These are phyloP conservation scores for Xiphydria camelus DNA, from an alignment of 2,888 invertebrate species.

Conservation along the genomic window DNA sequence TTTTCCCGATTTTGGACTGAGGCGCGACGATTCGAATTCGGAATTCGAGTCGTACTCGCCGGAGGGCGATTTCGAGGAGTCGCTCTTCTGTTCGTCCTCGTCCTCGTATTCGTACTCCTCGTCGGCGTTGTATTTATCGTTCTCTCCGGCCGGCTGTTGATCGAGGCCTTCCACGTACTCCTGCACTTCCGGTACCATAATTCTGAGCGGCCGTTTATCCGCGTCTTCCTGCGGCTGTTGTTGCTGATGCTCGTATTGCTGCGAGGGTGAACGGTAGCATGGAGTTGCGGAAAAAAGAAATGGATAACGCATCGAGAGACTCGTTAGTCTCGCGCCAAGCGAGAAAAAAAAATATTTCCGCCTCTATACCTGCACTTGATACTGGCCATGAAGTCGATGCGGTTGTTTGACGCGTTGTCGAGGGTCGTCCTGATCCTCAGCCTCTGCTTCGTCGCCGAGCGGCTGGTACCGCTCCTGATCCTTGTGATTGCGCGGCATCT, in stretches of 20 bases:
- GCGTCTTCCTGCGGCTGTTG: slow-evolving; percentile 6
- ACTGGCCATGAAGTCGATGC: too few relatives aligned
- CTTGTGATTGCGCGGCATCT: slow-evolving; percentile 43
- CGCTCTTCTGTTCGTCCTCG: too few relatives aligned
- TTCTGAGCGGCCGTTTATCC: slow-evolving; percentile 56
- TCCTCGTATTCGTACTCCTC: slow-evolving; percentile 38
- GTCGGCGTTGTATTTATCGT: slow-evolving; percentile 27
- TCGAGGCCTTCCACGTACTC: slow-evolving; percentile 49
- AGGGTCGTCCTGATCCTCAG: too few relatives aligned
- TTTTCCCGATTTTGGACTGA: slow-evolving; percentile 30
- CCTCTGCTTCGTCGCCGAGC: too few relatives aligned
- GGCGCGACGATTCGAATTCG: slow-evolving; percentile 43
- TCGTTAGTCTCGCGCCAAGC: too few relatives aligned
- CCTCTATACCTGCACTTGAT: too few relatives aligned
- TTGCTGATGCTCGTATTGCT: slow-evolving; percentile 13
- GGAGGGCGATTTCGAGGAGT: slow-evolving; percentile 14
- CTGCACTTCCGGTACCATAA: slow-evolving; percentile 59
- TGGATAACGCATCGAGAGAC: too few relatives aligned
- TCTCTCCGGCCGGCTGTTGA: slow-evolving; percentile 34
- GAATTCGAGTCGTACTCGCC: slow-evolving; percentile 20
- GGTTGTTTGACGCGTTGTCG: too few relatives aligned
- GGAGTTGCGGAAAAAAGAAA: too few relatives aligned
- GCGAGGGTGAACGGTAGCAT: too few relatives aligned
- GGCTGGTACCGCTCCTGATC: slow-evolving; percentile 30
- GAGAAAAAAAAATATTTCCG: too few relatives aligned